phyloP scores from a whole-genome alignment of 1,140 invertebrate genomes.

The Anthonomus grandis region DNA sequence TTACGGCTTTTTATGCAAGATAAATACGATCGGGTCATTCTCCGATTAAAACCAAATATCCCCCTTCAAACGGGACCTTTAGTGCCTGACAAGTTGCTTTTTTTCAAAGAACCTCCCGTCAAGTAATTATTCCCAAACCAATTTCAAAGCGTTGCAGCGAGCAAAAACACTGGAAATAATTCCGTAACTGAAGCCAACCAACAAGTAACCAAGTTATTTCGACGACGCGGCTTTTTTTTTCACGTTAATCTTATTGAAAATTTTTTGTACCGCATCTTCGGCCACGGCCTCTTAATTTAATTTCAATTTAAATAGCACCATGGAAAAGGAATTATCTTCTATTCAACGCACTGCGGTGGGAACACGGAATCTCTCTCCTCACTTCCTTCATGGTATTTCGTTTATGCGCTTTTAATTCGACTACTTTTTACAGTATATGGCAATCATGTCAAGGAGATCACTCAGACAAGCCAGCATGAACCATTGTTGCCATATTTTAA shows the following conservation, averaged over 20 bases:
- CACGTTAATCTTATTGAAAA: conserved; percentile 12
- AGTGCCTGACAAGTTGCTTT: neutral
- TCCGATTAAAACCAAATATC: neutral
- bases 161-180: conserved; percentile 24
- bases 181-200: conserved; percentile 18
- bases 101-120: conserved; percentile 1
- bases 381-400: neutral
- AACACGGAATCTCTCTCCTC: neutral
- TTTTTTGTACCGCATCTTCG: neutral
- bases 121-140: conserved; percentile 13
- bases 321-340: neutral
- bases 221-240: conserved; percentile 12
- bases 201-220: conserved; percentile 13
- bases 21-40: conserved; percentile 20
- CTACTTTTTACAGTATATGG: neutral
- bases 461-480: neutral
- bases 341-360: neutral
- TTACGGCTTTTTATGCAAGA: conserved; percentile 18
- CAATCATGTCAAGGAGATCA: neutral
- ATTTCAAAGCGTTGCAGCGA: neutral
- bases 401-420: neutral
- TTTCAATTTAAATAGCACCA: neutral
- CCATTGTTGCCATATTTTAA: too few relatives aligned
- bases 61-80: neutral
- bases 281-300: neutral